These are phyloP conservation scores for Synergus gifuensis DNA, from an alignment of 2,888 invertebrate species.

Conservation along the genomic window DNA sequence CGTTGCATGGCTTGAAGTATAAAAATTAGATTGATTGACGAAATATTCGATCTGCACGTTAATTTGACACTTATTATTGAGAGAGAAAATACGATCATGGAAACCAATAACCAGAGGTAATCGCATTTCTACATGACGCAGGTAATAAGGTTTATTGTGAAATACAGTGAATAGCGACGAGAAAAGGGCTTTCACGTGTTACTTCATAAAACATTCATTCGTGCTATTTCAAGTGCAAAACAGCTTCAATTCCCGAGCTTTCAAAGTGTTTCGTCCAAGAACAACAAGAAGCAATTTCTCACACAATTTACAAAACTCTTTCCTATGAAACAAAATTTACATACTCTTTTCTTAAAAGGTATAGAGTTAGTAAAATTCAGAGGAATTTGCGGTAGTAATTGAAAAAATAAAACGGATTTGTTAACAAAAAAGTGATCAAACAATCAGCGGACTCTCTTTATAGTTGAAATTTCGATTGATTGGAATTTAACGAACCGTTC, in stretches of 20 bases:
- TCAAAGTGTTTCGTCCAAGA: background rate
- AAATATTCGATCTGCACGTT: no score
- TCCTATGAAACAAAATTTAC: background rate
- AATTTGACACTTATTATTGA: background rate
- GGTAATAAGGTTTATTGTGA: conserved; percentile 4
- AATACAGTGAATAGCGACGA: background rate
- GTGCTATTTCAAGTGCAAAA: conserved; percentile 54
- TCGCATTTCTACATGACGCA: background rate
- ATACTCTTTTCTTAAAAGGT: no score
- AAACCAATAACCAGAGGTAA: background rate
- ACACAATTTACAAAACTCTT: background rate
- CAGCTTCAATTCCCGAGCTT: conserved; percentile 19
- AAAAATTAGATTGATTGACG: no score
- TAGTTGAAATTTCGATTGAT: conserved; percentile 42
- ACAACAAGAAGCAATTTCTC: background rate
- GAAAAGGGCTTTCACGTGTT: conserved; percentile 28
- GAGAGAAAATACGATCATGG: background rate
- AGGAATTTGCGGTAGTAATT: background rate
- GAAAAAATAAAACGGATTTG: no score
- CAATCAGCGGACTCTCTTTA: conserved; percentile 2
- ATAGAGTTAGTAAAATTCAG: background rate
- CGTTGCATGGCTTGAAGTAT: background rate
- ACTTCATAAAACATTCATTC: conserved; percentile 51
- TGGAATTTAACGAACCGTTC: conserved; percentile 39
- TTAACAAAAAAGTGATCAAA: no score